Evolutionary conservation across 2,888 invertebrate genomes (phyloP).

Genomic region (Apocheima hispidaria): DNA sequence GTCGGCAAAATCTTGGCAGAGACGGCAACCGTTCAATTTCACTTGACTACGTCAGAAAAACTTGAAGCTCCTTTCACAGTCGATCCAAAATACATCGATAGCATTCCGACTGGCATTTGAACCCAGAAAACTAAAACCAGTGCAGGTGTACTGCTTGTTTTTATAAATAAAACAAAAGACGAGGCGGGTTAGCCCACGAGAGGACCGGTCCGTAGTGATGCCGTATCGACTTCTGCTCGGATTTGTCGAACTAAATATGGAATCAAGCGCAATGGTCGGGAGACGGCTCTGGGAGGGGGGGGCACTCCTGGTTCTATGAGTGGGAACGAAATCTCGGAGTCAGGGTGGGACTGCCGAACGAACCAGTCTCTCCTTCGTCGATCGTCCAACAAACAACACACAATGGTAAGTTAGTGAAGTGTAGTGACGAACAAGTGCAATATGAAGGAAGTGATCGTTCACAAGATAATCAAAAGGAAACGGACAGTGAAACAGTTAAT

Average conservation of each 20-base stretch:
- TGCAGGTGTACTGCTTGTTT: slow-evolving; percentile 73
- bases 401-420: slow-evolving; percentile 77
- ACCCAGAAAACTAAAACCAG: slow-evolving; percentile 57
- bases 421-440: slow-evolving; percentile 58
- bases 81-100: slow-evolving; percentile 42
- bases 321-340: slow-evolving; percentile 74
- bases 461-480: slow-evolving; percentile 32
- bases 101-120: slow-evolving; percentile 48
- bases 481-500: slow-evolving; percentile 24
- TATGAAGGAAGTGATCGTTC: slow-evolving; percentile 53
- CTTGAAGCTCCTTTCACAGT: slow-evolving; percentile 15
- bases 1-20: slow-evolving; percentile 11
- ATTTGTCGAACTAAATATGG: slow-evolving; percentile 83
- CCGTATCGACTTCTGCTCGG: slow-evolving; percentile 65
- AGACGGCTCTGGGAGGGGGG: slow-evolving; percentile 56
- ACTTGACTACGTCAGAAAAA: slow-evolving; percentile 39
- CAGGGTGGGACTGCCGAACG: slow-evolving; percentile 84
- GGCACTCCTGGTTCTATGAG: slow-evolving; percentile 63
- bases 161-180: slow-evolving; percentile 62
- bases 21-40: slow-evolving; percentile 27
- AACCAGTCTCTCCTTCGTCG: slow-evolving; percentile 83
- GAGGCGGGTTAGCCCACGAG: slow-evolving; percentile 61
- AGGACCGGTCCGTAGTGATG: slow-evolving; percentile 69
- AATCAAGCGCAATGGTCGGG: slow-evolving; percentile 59
- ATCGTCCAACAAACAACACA: slow-evolving; percentile 73